These are phyloP conservation scores for Pseudotriccus pelzelni DNA, from an alignment of 2,797 vertebrate species.

Conservation along the genomic window DNA sequence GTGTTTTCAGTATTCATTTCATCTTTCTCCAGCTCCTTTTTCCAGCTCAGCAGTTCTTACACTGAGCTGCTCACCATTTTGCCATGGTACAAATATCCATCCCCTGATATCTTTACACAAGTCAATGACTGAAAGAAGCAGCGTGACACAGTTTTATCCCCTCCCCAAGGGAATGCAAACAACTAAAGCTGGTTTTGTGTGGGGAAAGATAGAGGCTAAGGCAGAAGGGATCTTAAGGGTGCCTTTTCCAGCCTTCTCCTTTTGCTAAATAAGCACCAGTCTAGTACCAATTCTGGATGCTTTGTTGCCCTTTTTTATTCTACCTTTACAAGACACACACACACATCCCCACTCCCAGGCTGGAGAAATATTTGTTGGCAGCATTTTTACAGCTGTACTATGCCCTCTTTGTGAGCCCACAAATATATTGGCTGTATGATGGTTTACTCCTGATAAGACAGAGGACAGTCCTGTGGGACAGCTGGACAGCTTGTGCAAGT, in stretches of 20 bases:
- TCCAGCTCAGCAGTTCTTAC: conserved; percentile 47
- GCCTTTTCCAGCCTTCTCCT: background rate
- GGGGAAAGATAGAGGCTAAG: background rate
- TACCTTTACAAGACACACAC: background rate
- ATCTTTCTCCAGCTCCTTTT: conserved; percentile 47
- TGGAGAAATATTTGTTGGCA: background rate
- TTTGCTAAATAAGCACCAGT: background rate
- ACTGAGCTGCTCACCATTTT: conserved; percentile 37
- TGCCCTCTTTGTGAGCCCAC: background rate
- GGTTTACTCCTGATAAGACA: background rate
- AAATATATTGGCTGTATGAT: background rate
- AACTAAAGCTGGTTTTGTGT: background rate
- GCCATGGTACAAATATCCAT: background rate
- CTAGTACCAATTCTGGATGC: background rate
- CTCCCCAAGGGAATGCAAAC: background rate
- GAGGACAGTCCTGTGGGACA: background rate
- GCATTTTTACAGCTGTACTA: background rate
- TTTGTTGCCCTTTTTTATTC: background rate
- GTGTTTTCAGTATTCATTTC: conserved; percentile 44
- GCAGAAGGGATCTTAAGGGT: background rate
- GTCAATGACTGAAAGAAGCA: background rate
- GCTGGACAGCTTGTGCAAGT: background rate
- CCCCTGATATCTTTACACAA: background rate
- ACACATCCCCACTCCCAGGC: background rate
- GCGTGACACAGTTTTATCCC: background rate